Evolutionary conservation across 2,797 vertebrate species (phyloP).

Genomic region (Hafferia zeledoni): DNA sequence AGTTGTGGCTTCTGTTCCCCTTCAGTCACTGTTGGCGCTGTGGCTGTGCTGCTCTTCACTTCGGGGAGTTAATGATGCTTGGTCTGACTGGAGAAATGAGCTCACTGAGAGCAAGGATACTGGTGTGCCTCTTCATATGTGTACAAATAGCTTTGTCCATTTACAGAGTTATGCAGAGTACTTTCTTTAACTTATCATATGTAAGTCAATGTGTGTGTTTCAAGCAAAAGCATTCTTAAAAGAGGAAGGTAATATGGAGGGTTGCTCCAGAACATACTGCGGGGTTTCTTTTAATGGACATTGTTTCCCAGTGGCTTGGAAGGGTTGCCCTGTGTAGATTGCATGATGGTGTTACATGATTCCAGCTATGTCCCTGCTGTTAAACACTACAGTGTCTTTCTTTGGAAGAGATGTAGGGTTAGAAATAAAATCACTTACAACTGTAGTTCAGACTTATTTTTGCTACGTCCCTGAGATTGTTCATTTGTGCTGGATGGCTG

Average conservation of each 20-base stretch:
- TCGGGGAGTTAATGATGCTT: background rate
- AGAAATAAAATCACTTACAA: background rate
- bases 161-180: background rate
- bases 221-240: background rate
- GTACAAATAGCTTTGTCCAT: background rate
- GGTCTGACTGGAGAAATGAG: background rate
- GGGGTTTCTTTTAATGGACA: background rate
- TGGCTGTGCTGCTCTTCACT: background rate
- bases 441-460: background rate
- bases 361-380: background rate
- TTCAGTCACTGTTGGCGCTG: background rate
- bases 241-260: background rate
- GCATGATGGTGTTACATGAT: background rate
- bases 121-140: background rate
- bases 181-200: background rate
- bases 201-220: background rate
- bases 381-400: background rate
- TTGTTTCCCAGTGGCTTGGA: background rate
- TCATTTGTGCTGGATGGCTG: background rate
- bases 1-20: background rate
- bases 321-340: background rate
- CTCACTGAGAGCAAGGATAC: background rate
- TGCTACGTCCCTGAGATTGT: background rate
- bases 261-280: background rate
- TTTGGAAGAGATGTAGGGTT: background rate